Evolutionary conservation across 2,113 vertebrate genomes (phyloP).

Genomic region (Xiphophorus hellerii): DNA sequence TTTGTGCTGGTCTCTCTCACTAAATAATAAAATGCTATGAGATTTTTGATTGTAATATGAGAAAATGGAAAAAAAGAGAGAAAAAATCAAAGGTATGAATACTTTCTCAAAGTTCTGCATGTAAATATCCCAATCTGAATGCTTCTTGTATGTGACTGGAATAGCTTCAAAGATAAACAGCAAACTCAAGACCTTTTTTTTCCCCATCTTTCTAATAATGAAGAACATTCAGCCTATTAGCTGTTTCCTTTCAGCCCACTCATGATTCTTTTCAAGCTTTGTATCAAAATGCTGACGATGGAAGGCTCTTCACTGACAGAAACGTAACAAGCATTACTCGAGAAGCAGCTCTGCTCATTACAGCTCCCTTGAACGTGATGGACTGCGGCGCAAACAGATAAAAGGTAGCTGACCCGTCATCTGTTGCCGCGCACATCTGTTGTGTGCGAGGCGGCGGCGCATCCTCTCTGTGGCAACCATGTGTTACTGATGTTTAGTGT

Average conservation of each 20-base stretch:
- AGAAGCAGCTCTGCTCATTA: conserved; percentile 41
- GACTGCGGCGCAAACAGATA: conserved; percentile 20
- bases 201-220: conserved; percentile 22
- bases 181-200: conserved; percentile 20
- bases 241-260: conserved; percentile 14
- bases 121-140: conserved; percentile 28
- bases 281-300: conserved; percentile 22
- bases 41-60: background rate
- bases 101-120: background rate
- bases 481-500: conserved; percentile 61
- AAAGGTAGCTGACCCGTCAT: conserved; percentile 8
- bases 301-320: conserved; percentile 42
- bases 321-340: conserved; percentile 40
- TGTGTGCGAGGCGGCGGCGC: background rate
- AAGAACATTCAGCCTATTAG: conserved; percentile 25
- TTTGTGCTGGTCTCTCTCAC: too few species aligned
- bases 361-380: conserved; percentile 15
- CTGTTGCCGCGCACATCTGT: conserved; percentile 17
- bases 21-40: too few species aligned
- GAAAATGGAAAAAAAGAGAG: background rate
- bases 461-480: conserved; percentile 43
- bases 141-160: conserved; percentile 13
- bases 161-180: conserved; percentile 9
- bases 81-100: background rate
- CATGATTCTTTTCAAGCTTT: conserved; percentile 13